Evolutionary conservation across 2,113 vertebrate species (phyloP).

Genomic region (Hemicordylus capensis): DNA sequence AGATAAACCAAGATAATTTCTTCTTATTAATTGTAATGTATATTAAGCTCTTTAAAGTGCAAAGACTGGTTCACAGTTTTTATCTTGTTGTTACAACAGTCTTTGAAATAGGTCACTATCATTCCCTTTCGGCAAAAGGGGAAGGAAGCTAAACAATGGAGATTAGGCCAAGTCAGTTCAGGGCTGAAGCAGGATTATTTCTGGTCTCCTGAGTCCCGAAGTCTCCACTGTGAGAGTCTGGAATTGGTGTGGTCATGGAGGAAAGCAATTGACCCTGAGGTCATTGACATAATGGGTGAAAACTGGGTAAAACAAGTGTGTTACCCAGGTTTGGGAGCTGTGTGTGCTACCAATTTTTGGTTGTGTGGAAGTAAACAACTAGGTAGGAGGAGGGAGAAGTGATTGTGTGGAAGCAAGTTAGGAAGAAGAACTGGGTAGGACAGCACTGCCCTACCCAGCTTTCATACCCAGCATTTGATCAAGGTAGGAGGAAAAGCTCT

Average conservation of each 20-base stretch:
- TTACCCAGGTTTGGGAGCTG: too few relatives aligned
- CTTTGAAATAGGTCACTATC: slow-evolving; percentile 2
- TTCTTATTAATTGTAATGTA: slow-evolving; percentile 9
- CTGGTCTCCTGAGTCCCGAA: neutral
- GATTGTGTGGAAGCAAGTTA: too few relatives aligned
- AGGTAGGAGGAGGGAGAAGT: too few relatives aligned
- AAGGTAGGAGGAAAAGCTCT: too few relatives aligned
- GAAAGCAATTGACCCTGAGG: neutral
- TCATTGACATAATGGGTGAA: too few relatives aligned
- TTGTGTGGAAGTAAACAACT: too few relatives aligned
- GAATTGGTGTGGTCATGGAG: neutral
- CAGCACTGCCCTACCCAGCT: too few relatives aligned
- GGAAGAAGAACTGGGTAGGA: too few relatives aligned
- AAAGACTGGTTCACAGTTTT: slow-evolving; percentile 2
- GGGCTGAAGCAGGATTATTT: neutral
- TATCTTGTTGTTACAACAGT: slow-evolving; percentile 2
- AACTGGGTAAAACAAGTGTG: too few relatives aligned
- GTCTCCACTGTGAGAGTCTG: neutral
- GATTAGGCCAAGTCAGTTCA: neutral
- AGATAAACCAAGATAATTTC: neutral
- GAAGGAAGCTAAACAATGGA: neutral
- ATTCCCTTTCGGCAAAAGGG: neutral
- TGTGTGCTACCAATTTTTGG: too few relatives aligned
- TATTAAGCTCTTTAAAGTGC: neutral
- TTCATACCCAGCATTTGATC: too few relatives aligned